A percentile compares a stretch with the other conserved stretches of the same genome.
phyloP scores from a whole-genome alignment of 1,140 invertebrate genomes.

The Drosophila oshimai region DNA sequence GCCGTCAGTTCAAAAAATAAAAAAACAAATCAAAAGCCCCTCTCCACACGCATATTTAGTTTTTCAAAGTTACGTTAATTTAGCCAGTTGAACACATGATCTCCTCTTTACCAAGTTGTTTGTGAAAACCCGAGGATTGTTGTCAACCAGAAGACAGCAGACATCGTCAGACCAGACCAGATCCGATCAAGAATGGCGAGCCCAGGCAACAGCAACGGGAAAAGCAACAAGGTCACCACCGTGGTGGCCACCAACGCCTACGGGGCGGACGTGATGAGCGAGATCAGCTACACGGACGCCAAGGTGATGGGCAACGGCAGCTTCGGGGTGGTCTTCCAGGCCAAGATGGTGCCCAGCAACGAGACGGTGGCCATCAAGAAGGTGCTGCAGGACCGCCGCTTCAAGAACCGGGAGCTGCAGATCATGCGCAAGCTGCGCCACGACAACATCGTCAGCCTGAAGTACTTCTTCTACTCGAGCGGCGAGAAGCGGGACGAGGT shows the following conservation, averaged over 20 bases:
- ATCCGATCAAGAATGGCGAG: conserved; percentile 13
- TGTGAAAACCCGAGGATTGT: neutral
- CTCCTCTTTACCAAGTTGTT: neutral
- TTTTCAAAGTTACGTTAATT: neutral
- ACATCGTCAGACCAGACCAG: conserved; percentile 1
- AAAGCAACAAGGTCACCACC: conserved; percentile 91
- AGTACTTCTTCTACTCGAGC: conserved; percentile 99
- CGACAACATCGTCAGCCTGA: conserved; percentile 99
- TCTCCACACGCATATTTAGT: neutral
- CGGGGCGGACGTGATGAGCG: conserved; percentile 95
- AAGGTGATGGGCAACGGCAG: conserved; percentile 99
- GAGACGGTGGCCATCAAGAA: conserved; percentile 99
- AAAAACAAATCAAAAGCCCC: neutral
- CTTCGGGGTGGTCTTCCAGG: conserved; percentile 99
- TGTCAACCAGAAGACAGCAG: neutral
- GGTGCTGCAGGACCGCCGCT: conserved; percentile 99
- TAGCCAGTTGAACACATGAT: neutral
- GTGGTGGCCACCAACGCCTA: conserved; percentile 97
- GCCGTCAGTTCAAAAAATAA: neutral
- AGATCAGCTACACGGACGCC: conserved; percentile 98
- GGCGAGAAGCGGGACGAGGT: conserved; percentile 99
- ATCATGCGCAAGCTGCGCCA: conserved; percentile 99
- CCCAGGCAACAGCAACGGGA: neutral
- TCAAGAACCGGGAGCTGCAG: conserved; percentile 99
- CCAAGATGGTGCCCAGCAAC: conserved; percentile 95